Conservation (phyloP, 2,888 invertebrate genomes). For the Ectobius pallidus region DNA sequence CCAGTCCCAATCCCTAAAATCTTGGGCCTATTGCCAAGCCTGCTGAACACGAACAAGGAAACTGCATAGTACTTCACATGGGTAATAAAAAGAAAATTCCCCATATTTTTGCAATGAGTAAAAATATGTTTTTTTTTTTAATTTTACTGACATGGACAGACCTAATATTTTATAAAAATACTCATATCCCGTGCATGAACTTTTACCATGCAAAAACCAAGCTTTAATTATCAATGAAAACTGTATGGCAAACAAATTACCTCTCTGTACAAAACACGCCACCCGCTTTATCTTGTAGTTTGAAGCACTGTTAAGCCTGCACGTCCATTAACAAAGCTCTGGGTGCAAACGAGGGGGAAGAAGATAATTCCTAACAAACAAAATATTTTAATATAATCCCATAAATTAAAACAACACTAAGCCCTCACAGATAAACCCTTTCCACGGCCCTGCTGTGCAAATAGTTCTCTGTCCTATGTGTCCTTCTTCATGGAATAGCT, state of each 20-base stretch:
- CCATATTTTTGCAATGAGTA: too few species aligned
- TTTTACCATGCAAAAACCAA: too few species aligned
- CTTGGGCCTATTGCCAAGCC: too few species aligned
- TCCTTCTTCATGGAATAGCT: not conserved
- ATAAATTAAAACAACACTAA: constrained; percentile 22
- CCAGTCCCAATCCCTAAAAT: too few species aligned
- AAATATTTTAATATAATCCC: constrained; percentile 21
- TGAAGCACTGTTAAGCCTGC: constrained; percentile 9
- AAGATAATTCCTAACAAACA: constrained; percentile 17
- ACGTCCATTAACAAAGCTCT: constrained; percentile 13
- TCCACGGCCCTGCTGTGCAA: not conserved
- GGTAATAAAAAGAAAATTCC: too few species aligned
- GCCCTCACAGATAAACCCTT: not conserved
- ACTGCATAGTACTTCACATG: too few species aligned
- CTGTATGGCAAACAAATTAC: constrained; percentile 24
- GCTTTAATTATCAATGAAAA: too few species aligned
- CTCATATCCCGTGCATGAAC: too few species aligned
- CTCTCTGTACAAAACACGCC: constrained; percentile 3
- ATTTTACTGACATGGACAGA: too few species aligned
- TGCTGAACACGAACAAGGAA: too few species aligned
- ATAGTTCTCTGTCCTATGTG: not conserved
- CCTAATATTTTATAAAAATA: too few species aligned
- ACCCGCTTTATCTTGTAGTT: constrained; percentile 1
- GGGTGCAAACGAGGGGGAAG: not conserved
- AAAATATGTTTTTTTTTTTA: too few species aligned